A percentile compares a stretch with the other conserved stretches of the same genome.
Conservation (phyloP, 1,140 invertebrate genomes). For the Leptinotarsa undecemlineata region DNA sequence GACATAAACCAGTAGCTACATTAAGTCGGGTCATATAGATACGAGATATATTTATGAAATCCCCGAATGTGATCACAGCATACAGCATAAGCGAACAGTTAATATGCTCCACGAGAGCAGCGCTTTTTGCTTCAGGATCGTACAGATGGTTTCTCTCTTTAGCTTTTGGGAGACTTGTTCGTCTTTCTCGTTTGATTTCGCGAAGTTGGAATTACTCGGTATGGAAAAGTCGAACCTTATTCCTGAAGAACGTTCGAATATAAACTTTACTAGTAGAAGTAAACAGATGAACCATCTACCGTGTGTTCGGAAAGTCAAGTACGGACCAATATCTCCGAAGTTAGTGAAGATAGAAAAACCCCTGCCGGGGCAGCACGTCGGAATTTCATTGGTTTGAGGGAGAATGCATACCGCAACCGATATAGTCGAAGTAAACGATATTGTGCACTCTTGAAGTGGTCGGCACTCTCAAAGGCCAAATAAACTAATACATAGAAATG, state of each 20-base stretch:
- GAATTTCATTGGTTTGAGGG: too few relatives aligned
- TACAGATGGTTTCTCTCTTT: neutral
- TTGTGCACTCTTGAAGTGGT: too few relatives aligned
- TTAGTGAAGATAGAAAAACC: too few relatives aligned
- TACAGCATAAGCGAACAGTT: slow-evolving; percentile 50
- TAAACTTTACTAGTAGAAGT: neutral
- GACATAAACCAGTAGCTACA: slow-evolving; percentile 50
- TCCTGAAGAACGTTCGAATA: neutral
- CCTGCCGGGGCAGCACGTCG: too few relatives aligned
- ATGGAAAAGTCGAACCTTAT: neutral
- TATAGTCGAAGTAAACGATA: too few relatives aligned
- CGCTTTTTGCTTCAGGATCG: neutral
- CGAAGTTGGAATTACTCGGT: neutral
- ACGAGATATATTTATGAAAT: slow-evolving; percentile 50
- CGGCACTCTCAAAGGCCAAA: too few relatives aligned
- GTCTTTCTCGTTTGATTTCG: neutral
- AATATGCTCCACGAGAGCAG: slow-evolving; percentile 43
- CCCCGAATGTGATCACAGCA: slow-evolving; percentile 48
- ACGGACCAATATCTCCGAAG: too few relatives aligned
- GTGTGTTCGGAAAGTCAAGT: too few relatives aligned
- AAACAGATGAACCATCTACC: too few relatives aligned
- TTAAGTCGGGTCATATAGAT: slow-evolving; percentile 44
- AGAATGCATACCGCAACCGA: too few relatives aligned
- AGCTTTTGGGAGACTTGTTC: neutral
- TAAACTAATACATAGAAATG: too few relatives aligned